Base-by-base conservation (phyloP, 1,140 invertebrate genomes). In the Paralvinella palmiformis region DNA sequence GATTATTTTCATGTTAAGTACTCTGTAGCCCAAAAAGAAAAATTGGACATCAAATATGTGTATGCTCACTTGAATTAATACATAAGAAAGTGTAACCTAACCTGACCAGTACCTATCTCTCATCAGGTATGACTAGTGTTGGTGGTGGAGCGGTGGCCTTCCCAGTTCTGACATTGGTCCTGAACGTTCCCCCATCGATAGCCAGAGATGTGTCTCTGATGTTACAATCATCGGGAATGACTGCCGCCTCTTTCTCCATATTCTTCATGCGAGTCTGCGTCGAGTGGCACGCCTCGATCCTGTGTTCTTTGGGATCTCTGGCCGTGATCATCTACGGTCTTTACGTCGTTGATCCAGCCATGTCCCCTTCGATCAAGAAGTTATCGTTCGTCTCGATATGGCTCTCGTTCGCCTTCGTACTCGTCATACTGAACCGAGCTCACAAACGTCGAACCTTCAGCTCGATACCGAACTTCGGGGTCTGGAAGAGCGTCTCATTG, bases 371-470 rank as follows among this genome's bases (percentile, higher is more conserved):
- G 15, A 53, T 67, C 37, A 75, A 75, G 66, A 75, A 75, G 56
- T 75, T 76, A 71, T 36, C 67, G 24, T 75, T 75, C 57, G 73
- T 75, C 29, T 66, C 66, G 3, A 73, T 74, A 24, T 75, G 73
- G 71, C 72, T 71, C 50, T 44, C 73, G 5, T 75, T 75, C 61
- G 74, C 73, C 7, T 64, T 74, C 32, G 70, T 69, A 4, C 61
- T 75, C 3, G 69, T 71, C 37, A 48, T 76, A 5, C 59, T 75
- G 45, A 75, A 76, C 59, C 37, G 41, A 32, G 36, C 22, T 31
- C 58, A 45, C 41, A 41, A 45, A 10, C 33, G 58, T 7, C 33
- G 35, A 13, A 60, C 58, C 5, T 37, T 60, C 24, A 5, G 17
- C 2, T 6, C 6, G 6, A 60, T 60, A 22, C 58, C 36, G 58